Percentiles rank a stretch among this genome's conserved stretches.
These are phyloP conservation scores for Loris lydekkerianus DNA, from an alignment of 2,797 vertebrate species.

Conservation along the genomic window DNA sequence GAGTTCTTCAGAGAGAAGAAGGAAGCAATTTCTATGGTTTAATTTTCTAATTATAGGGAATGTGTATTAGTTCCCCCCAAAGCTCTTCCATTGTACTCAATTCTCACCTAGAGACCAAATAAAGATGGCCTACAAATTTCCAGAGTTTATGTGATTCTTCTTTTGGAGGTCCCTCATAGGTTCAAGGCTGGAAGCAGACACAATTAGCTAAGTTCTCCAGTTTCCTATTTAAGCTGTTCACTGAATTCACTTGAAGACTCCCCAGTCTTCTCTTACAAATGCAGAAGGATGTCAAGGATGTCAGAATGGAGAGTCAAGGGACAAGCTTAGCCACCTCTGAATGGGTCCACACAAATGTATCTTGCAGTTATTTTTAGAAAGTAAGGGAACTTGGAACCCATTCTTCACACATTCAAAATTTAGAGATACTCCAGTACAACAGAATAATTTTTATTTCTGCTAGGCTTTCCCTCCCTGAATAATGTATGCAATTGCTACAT, in stretches of 20 bases:
- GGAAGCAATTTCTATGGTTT: not conserved
- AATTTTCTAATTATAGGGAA: not conserved
- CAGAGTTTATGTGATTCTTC: not conserved
- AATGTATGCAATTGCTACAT: not conserved
- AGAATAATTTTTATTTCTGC: not conserved
- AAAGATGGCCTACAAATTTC: not conserved
- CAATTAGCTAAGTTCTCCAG: not conserved
- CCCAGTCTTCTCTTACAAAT: not conserved
- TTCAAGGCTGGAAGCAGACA: not conserved
- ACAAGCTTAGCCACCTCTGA: not conserved
- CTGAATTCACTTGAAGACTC: not conserved
- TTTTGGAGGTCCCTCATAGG: not conserved
- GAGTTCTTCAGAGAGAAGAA: not conserved
- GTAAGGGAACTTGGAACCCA: not conserved
- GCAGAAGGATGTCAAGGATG: too few relatives aligned
- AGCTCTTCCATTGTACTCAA: not conserved
- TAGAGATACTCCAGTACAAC: not conserved
- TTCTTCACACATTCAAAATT: not conserved
- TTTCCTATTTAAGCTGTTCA: not conserved
- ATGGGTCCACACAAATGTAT: not conserved
- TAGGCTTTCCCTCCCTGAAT: not conserved
- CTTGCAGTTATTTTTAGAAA: not conserved
- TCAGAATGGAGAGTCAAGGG: not conserved
- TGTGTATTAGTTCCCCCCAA: not conserved
- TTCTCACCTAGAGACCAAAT: not conserved